Base-by-base conservation (phyloP, 2,888 invertebrate genomes). In the Heliconius hortense region DNA sequence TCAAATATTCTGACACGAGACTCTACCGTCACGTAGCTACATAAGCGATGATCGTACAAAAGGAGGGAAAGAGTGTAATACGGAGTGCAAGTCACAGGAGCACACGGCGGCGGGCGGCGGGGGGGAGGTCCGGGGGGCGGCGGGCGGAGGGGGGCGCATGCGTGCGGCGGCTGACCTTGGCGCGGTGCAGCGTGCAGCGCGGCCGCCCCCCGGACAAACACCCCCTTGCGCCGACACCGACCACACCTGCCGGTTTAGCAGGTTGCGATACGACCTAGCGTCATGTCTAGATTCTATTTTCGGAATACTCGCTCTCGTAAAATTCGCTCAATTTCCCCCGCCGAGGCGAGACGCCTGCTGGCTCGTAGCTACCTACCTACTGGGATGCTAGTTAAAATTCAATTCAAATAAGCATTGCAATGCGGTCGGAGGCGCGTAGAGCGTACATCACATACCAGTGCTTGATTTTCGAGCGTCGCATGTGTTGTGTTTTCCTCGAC, bases 121-220 rank as follows among this genome's bases (percentile, higher is more conserved):
- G 76, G 76, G 75, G 75, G 79, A 53, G 81, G 77, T 43, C 43
- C 78, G 81, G 82, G 75, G 76, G 48, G 76, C 73, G 76, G 4
- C 31, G 66, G 82, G 35, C 35, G 35, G 35, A 10, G 35, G 35
- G 78, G 74, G 81, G 86, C 92, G 93, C 93, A 93, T 92, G 93
- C 92, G 93, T 89, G 91, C 90, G 87, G 82, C 88, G 89, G 87
- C 87, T 92, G 92, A 92, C 92, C 92, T 93, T 93, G 93, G 89
- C 85, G 89, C 90, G 91, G 89, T 93, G 93, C 93, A 93, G 89
- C 92, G 90, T 92, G 93, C 91, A 90, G 87, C 87, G 88, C 87
- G 87, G 80, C 74, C 74, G 63, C 80, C 80, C 81, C 80, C 79
- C 82, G 79, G 80, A 82, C 85, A 80, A 82, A 84, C 84, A 84